Evolutionary conservation across 2,888 invertebrate genomes (phyloP).

Genomic region (Leuctra nigra): DNA sequence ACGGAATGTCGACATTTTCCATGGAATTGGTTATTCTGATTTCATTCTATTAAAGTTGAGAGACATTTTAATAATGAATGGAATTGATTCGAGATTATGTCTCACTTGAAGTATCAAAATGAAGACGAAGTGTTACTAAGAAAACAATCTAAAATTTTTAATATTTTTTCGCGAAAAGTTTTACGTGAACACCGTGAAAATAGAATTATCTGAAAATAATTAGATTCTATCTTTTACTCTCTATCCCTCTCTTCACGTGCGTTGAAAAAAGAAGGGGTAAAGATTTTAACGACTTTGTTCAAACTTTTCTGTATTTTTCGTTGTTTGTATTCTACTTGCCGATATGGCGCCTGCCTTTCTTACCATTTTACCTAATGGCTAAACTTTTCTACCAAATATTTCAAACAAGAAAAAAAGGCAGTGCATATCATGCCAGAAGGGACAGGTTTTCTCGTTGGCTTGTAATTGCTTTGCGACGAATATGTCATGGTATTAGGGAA

Average conservation of each 20-base stretch:
- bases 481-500: no score
- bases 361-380: conserved; percentile 3
- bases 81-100: no score
- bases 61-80: no score
- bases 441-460: not conserved
- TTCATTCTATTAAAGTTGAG: no score
- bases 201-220: conserved; percentile 13
- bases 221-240: not conserved
- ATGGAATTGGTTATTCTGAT: no score
- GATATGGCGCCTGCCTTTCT: not conserved
- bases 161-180: not conserved
- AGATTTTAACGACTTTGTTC: not conserved
- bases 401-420: conserved; percentile 1
- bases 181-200: not conserved
- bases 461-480: no score
- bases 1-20: no score
- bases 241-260: not conserved
- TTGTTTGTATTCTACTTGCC: conserved; percentile 4
- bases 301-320: not conserved
- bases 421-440: no score
- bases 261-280: no score
- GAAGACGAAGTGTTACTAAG: not conserved
- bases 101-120: no score
- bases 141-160: not conserved
- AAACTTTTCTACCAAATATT: conserved; percentile 3